Percentiles rank a stretch among this genome's conserved stretches.
phyloP scores from a whole-genome alignment of 2,888 invertebrate genomes.

The Drosophila setosimentum region DNA sequence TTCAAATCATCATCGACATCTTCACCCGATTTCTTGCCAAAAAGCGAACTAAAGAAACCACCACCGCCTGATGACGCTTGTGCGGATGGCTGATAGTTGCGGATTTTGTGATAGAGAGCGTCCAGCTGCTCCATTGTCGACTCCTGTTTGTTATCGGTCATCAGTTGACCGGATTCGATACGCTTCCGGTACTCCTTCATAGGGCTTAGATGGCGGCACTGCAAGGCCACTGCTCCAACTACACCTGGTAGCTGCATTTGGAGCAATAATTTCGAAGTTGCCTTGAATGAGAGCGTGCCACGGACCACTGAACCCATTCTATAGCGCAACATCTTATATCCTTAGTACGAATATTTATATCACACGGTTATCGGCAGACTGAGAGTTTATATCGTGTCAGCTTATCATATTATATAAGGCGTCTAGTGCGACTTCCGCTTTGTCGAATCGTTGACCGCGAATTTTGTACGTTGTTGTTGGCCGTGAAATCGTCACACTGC shows the following conservation, averaged over 20 bases:
- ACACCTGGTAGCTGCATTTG: slow-evolving; percentile 16
- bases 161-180: slow-evolving; percentile 87
- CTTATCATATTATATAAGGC: slow-evolving; percentile 71
- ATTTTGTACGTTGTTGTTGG: slow-evolving; percentile 49
- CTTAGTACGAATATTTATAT: slow-evolving; percentile 26
- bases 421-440: slow-evolving; percentile 50
- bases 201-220: slow-evolving; percentile 83
- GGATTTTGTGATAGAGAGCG: slow-evolving; percentile 87
- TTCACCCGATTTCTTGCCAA: slow-evolving; percentile 32
- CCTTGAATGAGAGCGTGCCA: slow-evolving; percentile 31
- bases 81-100: slow-evolving; percentile 67
- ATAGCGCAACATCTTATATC: slow-evolving; percentile 45
- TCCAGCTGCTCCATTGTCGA: slow-evolving; percentile 90
- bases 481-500: slow-evolving; percentile 59
- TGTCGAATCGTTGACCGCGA: slow-evolving; percentile 57
- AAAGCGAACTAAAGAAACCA: slow-evolving; percentile 62
- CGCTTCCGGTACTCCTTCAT: slow-evolving; percentile 87
- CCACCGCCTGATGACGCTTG: slow-evolving; percentile 34
- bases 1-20: slow-evolving; percentile 60
- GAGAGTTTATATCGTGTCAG: slow-evolving; percentile 40
- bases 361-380: slow-evolving; percentile 28
- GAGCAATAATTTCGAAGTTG: slow-evolving; percentile 33
- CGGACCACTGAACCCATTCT: slow-evolving; percentile 41
- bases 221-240: slow-evolving; percentile 55
- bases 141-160: slow-evolving; percentile 90